A percentile compares a stretch with the other conserved stretches of the same genome.
These are phyloP conservation scores for Tangara arthus DNA, from an alignment of 2,797 vertebrate genomes.

Conservation along the genomic window DNA sequence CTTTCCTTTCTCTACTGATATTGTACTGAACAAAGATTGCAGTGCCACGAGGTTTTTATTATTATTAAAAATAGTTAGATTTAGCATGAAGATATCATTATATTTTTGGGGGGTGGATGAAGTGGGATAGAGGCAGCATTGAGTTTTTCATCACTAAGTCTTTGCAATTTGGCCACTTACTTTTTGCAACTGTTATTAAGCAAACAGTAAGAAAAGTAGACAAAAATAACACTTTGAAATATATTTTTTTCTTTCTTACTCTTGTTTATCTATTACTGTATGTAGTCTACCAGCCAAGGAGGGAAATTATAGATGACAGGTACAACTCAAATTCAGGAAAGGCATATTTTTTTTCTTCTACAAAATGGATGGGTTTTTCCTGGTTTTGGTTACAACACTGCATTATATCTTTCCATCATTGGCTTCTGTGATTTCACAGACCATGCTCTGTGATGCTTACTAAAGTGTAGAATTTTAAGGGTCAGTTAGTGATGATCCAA, in stretches of 20 bases:
- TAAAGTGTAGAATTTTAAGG: background rate
- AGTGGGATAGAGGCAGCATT: background rate
- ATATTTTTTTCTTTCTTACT: background rate
- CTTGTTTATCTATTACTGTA: background rate
- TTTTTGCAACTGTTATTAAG: background rate
- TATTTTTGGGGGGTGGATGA: rapidly evolving
- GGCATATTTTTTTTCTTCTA: background rate
- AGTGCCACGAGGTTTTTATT: background rate
- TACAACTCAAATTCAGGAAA: background rate
- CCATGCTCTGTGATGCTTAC: background rate
- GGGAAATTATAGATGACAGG: background rate
- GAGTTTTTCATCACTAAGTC: background rate
- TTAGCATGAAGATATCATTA: background rate
- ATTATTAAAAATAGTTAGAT: background rate
- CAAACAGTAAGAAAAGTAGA: background rate
- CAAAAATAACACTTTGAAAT: rapidly evolving
- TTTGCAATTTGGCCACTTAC: background rate
- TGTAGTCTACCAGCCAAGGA: background rate
- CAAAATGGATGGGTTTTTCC: background rate
- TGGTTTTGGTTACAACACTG: background rate
- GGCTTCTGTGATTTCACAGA: background rate
- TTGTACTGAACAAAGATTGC: background rate
- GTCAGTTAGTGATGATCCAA: background rate
- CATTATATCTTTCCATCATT: background rate
- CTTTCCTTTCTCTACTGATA: background rate